A percentile compares a stretch with the other conserved stretches of the same genome.
These are phyloP conservation scores for Craniophora ligustri DNA, from an alignment of 2,888 invertebrate genomes.

Conservation along the genomic window DNA sequence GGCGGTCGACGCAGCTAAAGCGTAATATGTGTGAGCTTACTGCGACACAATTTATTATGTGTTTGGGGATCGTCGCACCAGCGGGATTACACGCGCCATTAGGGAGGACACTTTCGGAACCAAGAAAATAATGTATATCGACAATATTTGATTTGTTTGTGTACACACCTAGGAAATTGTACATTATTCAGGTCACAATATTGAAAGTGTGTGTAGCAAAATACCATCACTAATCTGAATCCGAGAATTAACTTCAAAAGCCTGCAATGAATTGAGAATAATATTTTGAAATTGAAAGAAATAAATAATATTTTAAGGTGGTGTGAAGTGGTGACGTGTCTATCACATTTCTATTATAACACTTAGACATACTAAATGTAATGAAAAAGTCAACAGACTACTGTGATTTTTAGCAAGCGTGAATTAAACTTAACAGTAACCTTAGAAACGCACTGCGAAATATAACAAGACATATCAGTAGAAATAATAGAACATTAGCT, in stretches of 20 bases:
- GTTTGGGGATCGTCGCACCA: slow-evolving; percentile 40
- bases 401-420: slow-evolving; percentile 45
- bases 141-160: no score
- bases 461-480: slow-evolving; percentile 26
- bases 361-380: slow-evolving; percentile 17
- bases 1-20: slow-evolving; percentile 5
- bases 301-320: no score
- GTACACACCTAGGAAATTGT: no score
- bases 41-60: slow-evolving; percentile 38
- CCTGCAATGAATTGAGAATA: no score
- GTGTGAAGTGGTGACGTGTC: neutral
- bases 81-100: neutral
- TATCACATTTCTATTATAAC: slow-evolving; percentile 8
- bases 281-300: no score
- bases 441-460: slow-evolving; percentile 39
- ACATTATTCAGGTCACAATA: no score
- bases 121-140: no score
- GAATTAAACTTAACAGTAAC: slow-evolving; percentile 14
- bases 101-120: slow-evolving; percentile 1
- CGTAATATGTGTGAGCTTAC: slow-evolving; percentile 42
- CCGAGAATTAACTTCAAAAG: no score
- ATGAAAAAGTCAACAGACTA: slow-evolving; percentile 20
- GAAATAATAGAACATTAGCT: no score
- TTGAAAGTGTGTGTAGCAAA: no score
- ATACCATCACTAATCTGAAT: no score